These are phyloP conservation scores for Callopanchax toddi DNA, from an alignment of 2,113 vertebrate genomes.

Conservation along the genomic window DNA sequence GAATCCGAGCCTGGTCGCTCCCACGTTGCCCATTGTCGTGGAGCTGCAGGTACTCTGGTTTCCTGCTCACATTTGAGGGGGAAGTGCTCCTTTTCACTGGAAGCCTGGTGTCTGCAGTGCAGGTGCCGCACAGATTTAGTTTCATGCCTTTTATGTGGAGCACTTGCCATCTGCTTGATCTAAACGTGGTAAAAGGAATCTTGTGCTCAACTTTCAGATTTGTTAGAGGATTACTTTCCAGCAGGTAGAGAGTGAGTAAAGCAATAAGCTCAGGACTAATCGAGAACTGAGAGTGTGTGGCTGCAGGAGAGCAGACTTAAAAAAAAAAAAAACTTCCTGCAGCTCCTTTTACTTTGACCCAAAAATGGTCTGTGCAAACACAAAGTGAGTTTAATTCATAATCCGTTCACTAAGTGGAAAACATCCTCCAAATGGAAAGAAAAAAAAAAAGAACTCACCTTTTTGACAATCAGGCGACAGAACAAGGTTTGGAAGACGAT, in stretches of 20 bases:
- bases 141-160: conserved; percentile 66
- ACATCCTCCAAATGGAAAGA: conserved; percentile 23
- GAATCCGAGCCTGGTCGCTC: conserved; percentile 27
- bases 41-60: conserved; percentile 55
- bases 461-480: conserved; percentile 40
- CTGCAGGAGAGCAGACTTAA: conserved; percentile 10
- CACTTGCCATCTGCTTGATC: conserved; percentile 73
- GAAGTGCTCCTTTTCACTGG: conserved; percentile 60
- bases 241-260: conserved; percentile 4
- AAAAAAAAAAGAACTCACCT: conserved; percentile 31
- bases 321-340: background rate
- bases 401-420: conserved; percentile 31
- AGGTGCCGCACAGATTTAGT: conserved; percentile 69
- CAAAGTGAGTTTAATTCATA: conserved; percentile 38
- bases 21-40: conserved; percentile 54
- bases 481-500: conserved; percentile 50
- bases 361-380: conserved; percentile 37
- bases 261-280: background rate
- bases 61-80: conserved; percentile 57
- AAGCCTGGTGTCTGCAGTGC: conserved; percentile 42
- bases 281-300: background rate
- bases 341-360: conserved; percentile 12
- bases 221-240: conserved; percentile 22
- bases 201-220: conserved; percentile 44
- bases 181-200: conserved; percentile 36